Base-by-base conservation (phyloP, 1,140 invertebrate genomes). In the Anadara kagoshimensis region DNA sequence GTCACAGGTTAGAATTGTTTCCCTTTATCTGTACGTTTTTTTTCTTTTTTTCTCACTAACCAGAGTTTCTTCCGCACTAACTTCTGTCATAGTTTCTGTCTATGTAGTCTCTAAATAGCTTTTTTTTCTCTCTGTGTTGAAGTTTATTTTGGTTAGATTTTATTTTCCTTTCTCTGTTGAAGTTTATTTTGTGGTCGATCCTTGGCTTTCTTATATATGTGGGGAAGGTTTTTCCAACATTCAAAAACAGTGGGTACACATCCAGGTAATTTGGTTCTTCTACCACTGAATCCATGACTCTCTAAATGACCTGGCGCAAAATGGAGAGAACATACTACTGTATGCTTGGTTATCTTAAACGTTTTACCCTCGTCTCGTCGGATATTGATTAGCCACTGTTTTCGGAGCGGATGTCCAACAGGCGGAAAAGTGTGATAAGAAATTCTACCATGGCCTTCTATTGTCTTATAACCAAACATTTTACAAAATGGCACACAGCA, bases 161-260 rank as follows among this genome's bases (percentile, higher is more conserved):
- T n/a, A n/a, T n/a, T n/a, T n/a, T n/a, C n/a, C n/a, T n/a, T n/a
- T n/a, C n/a, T n/a, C n/a, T n/a, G n/a, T n/a, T n/a, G 41, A 20
- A 43, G 29, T 5, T 11, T 12, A 62, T 62, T 62, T 10, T 18
- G 11, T 5, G 59, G 59, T 62, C 59, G 36, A 10, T 8, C 26
- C 44, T 44, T 62, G 14, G 14, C 3, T 16, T 62, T 41, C 44
- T 62, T 62, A 20, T 62, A 62, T 43, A 62, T 62, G 41, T 62
- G 59, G 5, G 36, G 36, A 12, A 62, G 18, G 18, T 43, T 8
- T 62, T 62, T 62, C 59, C 59, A 62, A 62, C 59, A 62, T 5
- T 44, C 41, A 44, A 62, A 62, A 7, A 44, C 18, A 62, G 59
- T 62, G 11, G 59, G 59, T 20, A 62, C 59, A 62, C 59, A 62